Evolutionary conservation across 2,888 invertebrate species (phyloP), one percentile per base, ranked within the genome.

Genomic region (Anorthoa munda): DNA sequence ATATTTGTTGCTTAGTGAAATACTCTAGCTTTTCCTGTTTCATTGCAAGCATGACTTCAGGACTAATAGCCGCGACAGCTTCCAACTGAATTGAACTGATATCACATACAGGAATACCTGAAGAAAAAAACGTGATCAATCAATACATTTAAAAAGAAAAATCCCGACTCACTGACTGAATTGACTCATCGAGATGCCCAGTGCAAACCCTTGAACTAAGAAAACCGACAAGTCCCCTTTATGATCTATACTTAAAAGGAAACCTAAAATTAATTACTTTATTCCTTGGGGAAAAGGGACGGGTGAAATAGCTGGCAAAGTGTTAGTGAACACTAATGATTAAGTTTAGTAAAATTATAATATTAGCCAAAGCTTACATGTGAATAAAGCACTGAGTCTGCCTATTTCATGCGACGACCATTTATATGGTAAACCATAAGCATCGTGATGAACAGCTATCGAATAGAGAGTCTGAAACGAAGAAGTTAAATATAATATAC

Each of bases 331-430:
- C n/a, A 75, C 31, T 39, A 45, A 65, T n/a, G 21, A 50, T 51
- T 51, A 65, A 7, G n/a, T 74, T 70, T 26, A 69, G 1, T 72
- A 17, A 39, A 12, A 11, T 45, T 21, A 18, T 39, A 39, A 39
- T 12, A 39, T 15, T 21, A 48, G 39, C 12, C 7, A 51, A 46
- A 46, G 15, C 94, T 93, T 88, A 96, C 96, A 92, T 50, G 84
- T 89, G 72, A 96, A 92, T 66, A 96, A 86, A 5, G 84, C 67
- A 75, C 92, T 90, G 12, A 96, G 88, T 78, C 92, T 90, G 51
- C 82, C 80, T 59, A 96, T 88, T 88, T 95, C 95, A 87, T 95
- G 93, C 11, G 95, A 94, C 17, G 95, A 92, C 96, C 96, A 96
- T 78, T 88, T 93, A 73, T 94, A 94, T 0, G 95, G 96, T 70